phyloP scores from a whole-genome alignment of 2,113 vertebrate genomes.

The Mormyrus iriodes region DNA sequence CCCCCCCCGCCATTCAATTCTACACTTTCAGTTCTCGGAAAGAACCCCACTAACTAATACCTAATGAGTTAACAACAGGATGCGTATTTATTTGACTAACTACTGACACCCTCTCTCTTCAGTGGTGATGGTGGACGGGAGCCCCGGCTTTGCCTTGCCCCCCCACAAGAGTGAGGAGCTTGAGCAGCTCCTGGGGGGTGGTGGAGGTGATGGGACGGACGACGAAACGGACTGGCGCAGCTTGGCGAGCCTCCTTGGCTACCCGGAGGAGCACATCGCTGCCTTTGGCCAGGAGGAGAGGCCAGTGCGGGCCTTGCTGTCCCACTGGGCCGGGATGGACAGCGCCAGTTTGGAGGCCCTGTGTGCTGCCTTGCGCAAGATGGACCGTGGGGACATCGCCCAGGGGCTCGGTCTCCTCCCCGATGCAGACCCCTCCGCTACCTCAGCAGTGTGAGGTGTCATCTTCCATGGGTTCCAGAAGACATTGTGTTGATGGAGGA shows the following conservation, averaged over 20 bases:
- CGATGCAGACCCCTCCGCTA: conserved; percentile 61
- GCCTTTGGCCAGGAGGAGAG: conserved; percentile 59
- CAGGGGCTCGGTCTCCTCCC: conserved; percentile 59
- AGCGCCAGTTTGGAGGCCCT: conserved; percentile 64
- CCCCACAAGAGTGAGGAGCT: conserved; percentile 67
- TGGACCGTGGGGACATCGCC: conserved; percentile 68
- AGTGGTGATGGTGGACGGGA: conserved; percentile 56
- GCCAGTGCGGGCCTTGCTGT: conserved; percentile 59
- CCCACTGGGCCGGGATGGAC: conserved; percentile 65
- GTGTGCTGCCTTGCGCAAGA: conserved; percentile 60
- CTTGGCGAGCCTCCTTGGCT: conserved; percentile 69
- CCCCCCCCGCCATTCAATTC: neutral
- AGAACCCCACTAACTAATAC: neutral
- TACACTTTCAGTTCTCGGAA: neutral
- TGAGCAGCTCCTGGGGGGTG: conserved; percentile 63
- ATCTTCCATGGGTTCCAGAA: neutral
- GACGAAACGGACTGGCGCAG: conserved; percentile 64
- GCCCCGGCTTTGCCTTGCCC: conserved; percentile 53
- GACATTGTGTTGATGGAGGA: neutral
- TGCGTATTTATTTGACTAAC: neutral
- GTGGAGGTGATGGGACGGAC: conserved; percentile 22
- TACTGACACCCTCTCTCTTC: neutral
- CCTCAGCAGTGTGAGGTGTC: conserved; percentile 64
- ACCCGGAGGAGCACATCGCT: conserved; percentile 68
- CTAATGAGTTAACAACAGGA: neutral